A percentile compares a stretch with the other conserved stretches of the same genome.
These are phyloP conservation scores for Schizotus pectinicornis DNA, from an alignment of 2,888 invertebrate species.

Conservation along the genomic window DNA sequence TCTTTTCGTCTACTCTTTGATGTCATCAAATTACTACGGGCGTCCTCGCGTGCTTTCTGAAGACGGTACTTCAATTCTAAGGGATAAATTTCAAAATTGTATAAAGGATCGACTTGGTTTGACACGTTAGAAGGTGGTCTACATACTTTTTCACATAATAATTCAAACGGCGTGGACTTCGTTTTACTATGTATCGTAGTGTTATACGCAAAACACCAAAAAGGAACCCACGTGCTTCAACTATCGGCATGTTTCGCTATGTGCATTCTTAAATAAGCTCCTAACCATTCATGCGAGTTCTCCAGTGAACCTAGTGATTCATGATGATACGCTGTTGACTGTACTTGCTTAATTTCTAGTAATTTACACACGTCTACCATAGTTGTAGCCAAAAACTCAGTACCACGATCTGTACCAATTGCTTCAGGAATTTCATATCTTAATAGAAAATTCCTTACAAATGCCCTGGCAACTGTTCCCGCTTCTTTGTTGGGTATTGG, in stretches of 20 bases:
- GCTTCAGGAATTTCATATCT: constrained; percentile 29
- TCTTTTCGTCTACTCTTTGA: constrained; percentile 7
- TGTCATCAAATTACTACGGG: no score
- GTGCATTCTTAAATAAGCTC: constrained; percentile 2
- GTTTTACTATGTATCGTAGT: constrained; percentile 31
- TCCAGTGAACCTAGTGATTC: constrained; percentile 24
- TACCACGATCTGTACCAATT: constrained; percentile 31
- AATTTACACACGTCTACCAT: constrained; percentile 25
- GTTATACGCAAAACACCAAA: constrained; percentile 32
- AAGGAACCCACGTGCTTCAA: constrained; percentile 30
- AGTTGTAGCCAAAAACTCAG: constrained; percentile 27
- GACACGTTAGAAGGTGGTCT: constrained; percentile 19
- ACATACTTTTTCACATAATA: constrained; percentile 27
- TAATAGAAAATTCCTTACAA: constrained; percentile 35
- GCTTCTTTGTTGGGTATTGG: constrained; percentile 26
- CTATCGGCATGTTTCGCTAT: constrained; percentile 3
- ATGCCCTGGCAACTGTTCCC: constrained; percentile 20
- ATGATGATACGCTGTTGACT: constrained; percentile 29
- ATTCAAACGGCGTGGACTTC: constrained; percentile 27
- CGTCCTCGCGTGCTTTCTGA: no score
- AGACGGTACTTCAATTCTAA: constrained; percentile 28
- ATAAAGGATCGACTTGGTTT: constrained; percentile 16
- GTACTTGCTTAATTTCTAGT: constrained; percentile 27
- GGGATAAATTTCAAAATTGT: constrained; percentile 30
- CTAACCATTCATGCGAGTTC: constrained; percentile 29